Base-by-base conservation (phyloP, 2,113 vertebrate genomes). In the Spea bombifrons region DNA sequence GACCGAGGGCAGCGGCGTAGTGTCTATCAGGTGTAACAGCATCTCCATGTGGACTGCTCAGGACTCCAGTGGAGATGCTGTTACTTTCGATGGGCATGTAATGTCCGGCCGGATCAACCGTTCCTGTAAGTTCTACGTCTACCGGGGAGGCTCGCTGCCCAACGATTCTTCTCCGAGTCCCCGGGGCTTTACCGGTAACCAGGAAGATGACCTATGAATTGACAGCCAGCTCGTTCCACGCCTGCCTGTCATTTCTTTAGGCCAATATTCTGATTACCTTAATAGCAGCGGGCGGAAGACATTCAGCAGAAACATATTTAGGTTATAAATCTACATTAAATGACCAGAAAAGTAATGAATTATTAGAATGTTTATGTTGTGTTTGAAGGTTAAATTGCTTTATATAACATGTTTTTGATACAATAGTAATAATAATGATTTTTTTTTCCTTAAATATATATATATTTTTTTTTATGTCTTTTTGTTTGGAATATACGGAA, bases 191-290 rank as follows among this genome's bases (percentile, higher is more conserved):
- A 77, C 45, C 77, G 85, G 86, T 88, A 81, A 83, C 78, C 87
- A 92, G 92, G 88, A 90, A 77, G 86, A 92, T 93, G 92, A 94
- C 92, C 93, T 94, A 94, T 92, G 88, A 93, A 90, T 87, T 93
- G 91, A 94, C 90, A 94, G 93, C 83, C 81, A 90, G 83, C 85
- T 71, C 84, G 3, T 57, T 67, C 76, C 66, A 71, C 46, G 64
- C 72, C 64, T 88, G 90, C 81, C 92, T 94, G 93, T 94, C 92
- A 93, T 83, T 93, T 94, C 89, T 87, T 83, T 93, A 94, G 92
- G 93, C 89, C 92, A 93, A 90, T 83, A 86, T 90, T 87, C 90
- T 93, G 91, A 8, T 52, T 73, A 76, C 83, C 73, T 81, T 8
- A 9, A 59, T 13, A 59, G 4, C 55, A 59, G 10, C 55, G 15